Base-by-base conservation (phyloP, 2,113 vertebrate species). In the Oncorhynchus kisutch region DNA sequence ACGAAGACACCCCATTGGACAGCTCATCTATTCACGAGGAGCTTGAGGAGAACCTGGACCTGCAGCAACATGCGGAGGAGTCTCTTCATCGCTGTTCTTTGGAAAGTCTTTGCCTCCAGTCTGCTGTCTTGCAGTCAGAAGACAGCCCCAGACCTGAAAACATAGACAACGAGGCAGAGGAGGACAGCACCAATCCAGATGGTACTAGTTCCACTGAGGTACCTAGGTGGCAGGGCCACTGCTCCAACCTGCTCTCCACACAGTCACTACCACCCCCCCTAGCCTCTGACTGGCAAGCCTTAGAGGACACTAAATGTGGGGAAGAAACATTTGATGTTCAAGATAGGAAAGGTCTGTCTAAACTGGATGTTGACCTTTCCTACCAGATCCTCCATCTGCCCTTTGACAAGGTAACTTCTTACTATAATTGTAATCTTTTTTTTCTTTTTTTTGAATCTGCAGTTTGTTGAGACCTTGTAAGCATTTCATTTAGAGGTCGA, bases 301-400 rank as follows among this genome's bases (percentile, higher is more conserved):
- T 27, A 0, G 70, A 77, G 27, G 82, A 79, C 2, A 2, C 27
- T 12, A 72, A 73, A 25, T 51, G 22, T 39, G 9, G 25, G 0
- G 57, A 81, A 13, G 57, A 62, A 22, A 7, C 14, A 67, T 81
- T 51, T 39, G n/a, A 1, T 1, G 71, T 68, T 16, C 60, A 29
- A 7, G 64, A 72, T 20, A 73, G 49, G 5, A 68, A 34, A 18
- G 31, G 31, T 20, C 29, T 68, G 18, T 3, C 31, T 45, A 39
- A 13, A 31, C 31, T 6, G 2, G 70, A 78, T 45, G 48, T 71
- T 0, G 72, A 84, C 13, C 73, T 67, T 12, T 75, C 81, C 29
- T 88, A 81, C 72, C 85, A 81, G 76, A 92, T 94, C 69, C 87
- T 92, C 67, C 87, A 81, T 22, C 72, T 94, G 62, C 92, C 92